Evolutionary conservation across 1,140 invertebrate species (phyloP).

Genomic region (Aphelenchoides fujianensis): DNA sequence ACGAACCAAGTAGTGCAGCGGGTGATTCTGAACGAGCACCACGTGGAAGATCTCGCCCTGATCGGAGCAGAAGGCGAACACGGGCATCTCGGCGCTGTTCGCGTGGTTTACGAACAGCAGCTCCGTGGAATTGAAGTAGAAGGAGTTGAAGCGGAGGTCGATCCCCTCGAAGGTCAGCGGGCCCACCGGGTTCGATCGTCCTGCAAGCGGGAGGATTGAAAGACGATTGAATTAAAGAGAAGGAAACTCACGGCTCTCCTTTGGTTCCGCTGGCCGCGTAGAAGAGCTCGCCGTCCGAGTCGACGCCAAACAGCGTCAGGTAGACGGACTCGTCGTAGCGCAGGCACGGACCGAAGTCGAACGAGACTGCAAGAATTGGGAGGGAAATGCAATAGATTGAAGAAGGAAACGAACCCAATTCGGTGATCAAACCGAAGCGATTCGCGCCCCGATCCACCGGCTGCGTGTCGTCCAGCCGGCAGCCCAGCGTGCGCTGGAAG

Average conservation of each 20-base stretch:
- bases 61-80: conserved; percentile 10
- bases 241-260: not conserved
- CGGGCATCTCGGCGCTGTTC: not conserved
- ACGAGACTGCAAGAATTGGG: not conserved
- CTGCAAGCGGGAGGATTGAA: no score
- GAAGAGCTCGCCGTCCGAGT: conserved; percentile 5
- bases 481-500: not conserved
- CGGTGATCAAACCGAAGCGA: not conserved
- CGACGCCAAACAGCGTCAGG: not conserved
- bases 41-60: conserved; percentile 9
- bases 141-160: not conserved
- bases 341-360: not conserved
- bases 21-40: not conserved
- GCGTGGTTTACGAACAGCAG: not conserved
- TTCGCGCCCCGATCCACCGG: not conserved
- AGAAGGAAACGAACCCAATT: not conserved
- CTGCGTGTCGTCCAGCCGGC: not conserved
- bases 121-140: conserved; percentile 12
- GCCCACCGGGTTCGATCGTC: not conserved
- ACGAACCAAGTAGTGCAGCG: not conserved
- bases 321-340: not conserved
- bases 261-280: conserved; percentile 4
- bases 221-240: no score
- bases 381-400: not conserved
- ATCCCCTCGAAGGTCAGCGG: not conserved